Conservation (phyloP, 2,797 vertebrate species). For the Anguilla anguilla region DNA sequence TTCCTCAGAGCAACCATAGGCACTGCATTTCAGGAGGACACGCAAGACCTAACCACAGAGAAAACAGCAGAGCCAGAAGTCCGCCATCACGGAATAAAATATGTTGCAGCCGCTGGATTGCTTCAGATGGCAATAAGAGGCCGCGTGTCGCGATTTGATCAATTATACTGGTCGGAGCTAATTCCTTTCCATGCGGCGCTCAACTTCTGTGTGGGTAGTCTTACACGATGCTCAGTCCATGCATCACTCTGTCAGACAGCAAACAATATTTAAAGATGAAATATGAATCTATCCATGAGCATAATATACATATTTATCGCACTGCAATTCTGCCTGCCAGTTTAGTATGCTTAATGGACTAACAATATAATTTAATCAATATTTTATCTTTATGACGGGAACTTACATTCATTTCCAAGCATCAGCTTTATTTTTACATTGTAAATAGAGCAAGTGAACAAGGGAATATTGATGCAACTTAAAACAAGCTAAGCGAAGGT, state of each 20-base stretch:
- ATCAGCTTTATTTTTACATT: not conserved
- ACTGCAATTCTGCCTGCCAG: constrained; percentile 18
- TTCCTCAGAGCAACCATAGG: constrained; percentile 23
- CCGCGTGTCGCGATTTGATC: constrained; percentile 32
- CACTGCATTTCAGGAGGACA: constrained; percentile 7
- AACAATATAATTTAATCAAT: constrained; percentile 11
- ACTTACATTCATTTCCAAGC: not conserved
- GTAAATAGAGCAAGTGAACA: not conserved
- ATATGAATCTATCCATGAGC: constrained; percentile 27
- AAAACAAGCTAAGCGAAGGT: not conserved
- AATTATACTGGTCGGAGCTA: constrained; percentile 35
- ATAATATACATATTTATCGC: constrained; percentile 19
- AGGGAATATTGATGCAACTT: not conserved
- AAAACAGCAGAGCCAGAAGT: constrained; percentile 9
- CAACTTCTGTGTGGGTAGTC: constrained; percentile 22
- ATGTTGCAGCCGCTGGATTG: constrained; percentile 18
- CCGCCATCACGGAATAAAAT: not conserved
- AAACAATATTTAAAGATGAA: constrained; percentile 28
- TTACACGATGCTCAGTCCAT: constrained; percentile 21
- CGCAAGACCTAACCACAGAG: constrained; percentile 22
- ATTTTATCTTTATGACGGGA: constrained; percentile 19
- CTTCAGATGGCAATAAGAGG: constrained; percentile 28
- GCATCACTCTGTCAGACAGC: constrained; percentile 31
- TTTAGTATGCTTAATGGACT: constrained; percentile 21
- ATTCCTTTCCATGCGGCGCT: constrained; percentile 24